Evolutionary conservation across 2,888 invertebrate genomes (phyloP).

Genomic region (Tenthredo livida): DNA sequence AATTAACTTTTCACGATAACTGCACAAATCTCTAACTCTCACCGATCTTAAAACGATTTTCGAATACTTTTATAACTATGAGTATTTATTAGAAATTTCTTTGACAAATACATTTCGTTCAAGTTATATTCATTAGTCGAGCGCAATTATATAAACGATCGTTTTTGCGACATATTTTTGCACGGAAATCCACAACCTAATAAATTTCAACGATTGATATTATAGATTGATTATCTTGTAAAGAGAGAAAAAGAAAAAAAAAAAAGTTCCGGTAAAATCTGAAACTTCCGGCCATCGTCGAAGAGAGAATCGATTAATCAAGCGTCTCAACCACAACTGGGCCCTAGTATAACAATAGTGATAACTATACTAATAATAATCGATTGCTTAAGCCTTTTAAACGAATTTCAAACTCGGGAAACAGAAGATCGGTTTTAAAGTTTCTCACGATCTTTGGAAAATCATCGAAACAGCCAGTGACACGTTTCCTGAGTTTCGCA

Average conservation of each 20-base stretch:
- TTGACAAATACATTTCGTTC: not conserved
- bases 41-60: conserved; percentile 29
- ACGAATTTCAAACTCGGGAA: not conserved
- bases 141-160: not conserved
- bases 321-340: not conserved
- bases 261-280: conserved; percentile 19
- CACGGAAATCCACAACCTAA: not conserved
- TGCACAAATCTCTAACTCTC: conserved; percentile 36
- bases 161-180: not conserved
- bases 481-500: not conserved
- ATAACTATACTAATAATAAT: conserved; percentile 14
- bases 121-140: not conserved
- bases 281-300: conserved; percentile 8
- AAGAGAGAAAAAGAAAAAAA: not conserved
- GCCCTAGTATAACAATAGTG: not conserved
- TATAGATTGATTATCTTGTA: not conserved
- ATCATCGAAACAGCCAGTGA: not conserved
- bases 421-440: not conserved
- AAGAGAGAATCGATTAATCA: conserved; percentile 28
- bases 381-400: not conserved
- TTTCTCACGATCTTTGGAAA: conserved; percentile 7
- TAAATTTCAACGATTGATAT: not conserved
- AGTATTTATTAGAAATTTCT: not conserved
- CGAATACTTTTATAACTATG: not conserved
- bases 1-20: conserved; percentile 34